Percentiles rank a stretch among this genome's conserved stretches.
Evolutionary conservation across 2,797 vertebrate species (phyloP).

Genomic region (Nyctalus aviator): DNA sequence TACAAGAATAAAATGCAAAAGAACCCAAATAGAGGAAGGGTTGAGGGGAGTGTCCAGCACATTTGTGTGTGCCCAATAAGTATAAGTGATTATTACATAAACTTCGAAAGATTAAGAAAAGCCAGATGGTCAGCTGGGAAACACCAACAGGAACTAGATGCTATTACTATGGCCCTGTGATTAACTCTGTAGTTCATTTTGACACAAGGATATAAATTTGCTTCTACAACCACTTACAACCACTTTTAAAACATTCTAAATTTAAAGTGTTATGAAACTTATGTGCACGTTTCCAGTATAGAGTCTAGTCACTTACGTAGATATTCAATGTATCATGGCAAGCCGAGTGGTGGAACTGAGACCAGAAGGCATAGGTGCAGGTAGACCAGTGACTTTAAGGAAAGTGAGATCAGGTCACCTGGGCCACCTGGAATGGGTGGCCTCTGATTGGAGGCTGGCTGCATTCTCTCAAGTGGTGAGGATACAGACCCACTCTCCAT

Average conservation of each 20-base stretch:
- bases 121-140: neutral
- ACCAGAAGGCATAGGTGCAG: neutral
- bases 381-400: neutral
- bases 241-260: constrained; percentile 16
- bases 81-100: neutral
- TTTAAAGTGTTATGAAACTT: constrained; percentile 13
- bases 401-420: neutral
- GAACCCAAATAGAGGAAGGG: neutral
- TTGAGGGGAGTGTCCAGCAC: neutral
- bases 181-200: constrained; percentile 10
- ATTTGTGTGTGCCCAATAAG: neutral
- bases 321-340: neutral
- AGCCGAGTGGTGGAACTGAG: neutral
- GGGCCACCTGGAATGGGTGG: neutral
- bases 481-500: neutral
- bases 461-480: neutral
- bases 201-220: neutral
- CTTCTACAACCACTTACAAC: neutral
- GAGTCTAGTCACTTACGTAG: neutral
- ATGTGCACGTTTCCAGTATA: neutral
- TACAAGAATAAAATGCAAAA: constrained; percentile 43
- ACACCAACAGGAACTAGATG: constrained; percentile 5
- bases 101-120: constrained; percentile 45
- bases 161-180: neutral
- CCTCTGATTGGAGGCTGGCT: neutral